These are phyloP conservation scores for Melanogrammus aeglefinus DNA, from an alignment of 2,797 vertebrate genomes.

Conservation along the genomic window DNA sequence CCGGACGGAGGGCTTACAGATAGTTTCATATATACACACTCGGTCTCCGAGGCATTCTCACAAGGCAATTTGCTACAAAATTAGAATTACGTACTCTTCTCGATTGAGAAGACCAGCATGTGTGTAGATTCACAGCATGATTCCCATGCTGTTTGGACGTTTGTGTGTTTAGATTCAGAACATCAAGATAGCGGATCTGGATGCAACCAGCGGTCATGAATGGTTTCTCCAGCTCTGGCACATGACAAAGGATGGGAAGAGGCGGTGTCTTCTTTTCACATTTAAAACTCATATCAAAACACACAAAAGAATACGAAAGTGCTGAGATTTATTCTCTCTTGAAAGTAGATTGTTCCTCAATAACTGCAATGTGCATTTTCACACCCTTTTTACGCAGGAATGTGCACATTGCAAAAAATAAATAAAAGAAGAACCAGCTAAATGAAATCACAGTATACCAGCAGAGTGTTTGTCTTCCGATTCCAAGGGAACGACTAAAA, in stretches of 20 bases:
- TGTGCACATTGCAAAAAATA: slow-evolving; percentile 3
- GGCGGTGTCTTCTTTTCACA: slow-evolving; percentile 47
- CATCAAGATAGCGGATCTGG: background rate
- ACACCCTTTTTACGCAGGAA: slow-evolving; percentile 20
- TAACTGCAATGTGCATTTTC: slow-evolving; percentile 25
- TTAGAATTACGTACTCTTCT: background rate
- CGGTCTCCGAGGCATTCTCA: background rate
- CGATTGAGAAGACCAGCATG: background rate
- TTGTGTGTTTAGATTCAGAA: background rate
- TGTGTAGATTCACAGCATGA: background rate
- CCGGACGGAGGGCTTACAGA: background rate
- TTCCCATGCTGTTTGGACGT: background rate
- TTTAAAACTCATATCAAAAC: slow-evolving; percentile 28
- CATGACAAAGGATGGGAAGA: slow-evolving; percentile 28
- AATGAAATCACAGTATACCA: slow-evolving; percentile 37
- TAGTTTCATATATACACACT: background rate
- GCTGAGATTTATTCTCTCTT: slow-evolving; percentile 27
- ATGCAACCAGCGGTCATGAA: background rate
- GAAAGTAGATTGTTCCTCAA: slow-evolving; percentile 10
- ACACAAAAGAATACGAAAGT: slow-evolving; percentile 27
- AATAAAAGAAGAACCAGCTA: slow-evolving; percentile 20
- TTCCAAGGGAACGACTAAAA: background rate
- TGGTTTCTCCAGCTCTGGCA: background rate
- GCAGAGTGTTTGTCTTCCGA: background rate
- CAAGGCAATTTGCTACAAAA: background rate